These are phyloP conservation scores for Camelus dromedarius DNA, from an alignment of 2,113 vertebrate genomes.

Conservation along the genomic window DNA sequence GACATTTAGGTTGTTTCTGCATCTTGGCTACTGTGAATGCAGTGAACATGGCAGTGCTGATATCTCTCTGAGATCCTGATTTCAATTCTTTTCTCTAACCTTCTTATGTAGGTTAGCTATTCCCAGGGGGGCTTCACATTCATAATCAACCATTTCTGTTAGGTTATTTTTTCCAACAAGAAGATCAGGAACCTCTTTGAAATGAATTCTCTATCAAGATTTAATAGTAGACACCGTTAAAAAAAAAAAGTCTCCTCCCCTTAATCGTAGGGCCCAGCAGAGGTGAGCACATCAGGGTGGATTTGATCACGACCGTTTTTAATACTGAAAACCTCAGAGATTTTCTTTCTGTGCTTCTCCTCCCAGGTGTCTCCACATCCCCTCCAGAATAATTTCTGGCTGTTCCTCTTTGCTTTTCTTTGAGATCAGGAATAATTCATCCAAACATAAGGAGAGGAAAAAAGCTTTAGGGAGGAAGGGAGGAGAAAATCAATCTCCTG, in stretches of 20 bases:
- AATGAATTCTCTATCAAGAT: conserved; percentile 29
- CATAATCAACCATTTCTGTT: not conserved
- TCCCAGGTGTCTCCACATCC: not conserved
- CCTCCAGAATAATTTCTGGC: not conserved
- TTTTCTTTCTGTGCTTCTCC: not conserved
- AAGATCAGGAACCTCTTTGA: not conserved
- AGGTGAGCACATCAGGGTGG: not conserved
- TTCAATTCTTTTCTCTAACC: not conserved
- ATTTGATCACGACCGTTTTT: not conserved
- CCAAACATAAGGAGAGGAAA: conserved; percentile 26
- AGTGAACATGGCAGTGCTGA: fast-evolving
- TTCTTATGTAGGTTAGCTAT: not conserved
- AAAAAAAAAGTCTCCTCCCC: not conserved
- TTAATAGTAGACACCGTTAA: not conserved
- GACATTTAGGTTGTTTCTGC: not conserved
- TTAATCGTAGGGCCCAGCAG: not conserved
- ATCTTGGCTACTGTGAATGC: not conserved
- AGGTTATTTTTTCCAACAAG: not conserved
- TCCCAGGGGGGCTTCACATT: not conserved
- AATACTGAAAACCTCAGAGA: not conserved
- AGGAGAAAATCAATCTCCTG: not conserved
- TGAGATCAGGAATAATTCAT: conserved; percentile 41
- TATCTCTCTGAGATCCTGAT: not conserved
- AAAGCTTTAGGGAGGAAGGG: not conserved
- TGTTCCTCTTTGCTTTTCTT: not conserved